Conservation (phyloP, 2,797 vertebrate genomes). For the Moxostoma hubbsi region DNA sequence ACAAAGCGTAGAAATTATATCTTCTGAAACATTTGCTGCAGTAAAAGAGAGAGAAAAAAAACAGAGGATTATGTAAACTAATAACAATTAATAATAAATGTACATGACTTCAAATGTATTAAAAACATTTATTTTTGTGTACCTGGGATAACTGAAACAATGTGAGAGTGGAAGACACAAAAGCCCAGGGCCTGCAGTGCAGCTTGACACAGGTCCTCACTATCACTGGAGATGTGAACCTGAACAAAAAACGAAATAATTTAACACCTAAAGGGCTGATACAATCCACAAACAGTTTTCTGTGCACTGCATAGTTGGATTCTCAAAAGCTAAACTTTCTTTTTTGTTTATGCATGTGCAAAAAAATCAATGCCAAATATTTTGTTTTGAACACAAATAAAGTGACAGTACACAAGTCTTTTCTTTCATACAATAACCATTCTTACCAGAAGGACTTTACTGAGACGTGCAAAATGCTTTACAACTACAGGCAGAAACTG, state of each 20-base stretch:
- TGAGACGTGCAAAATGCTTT: slow-evolving; percentile 85
- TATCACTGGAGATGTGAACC: slow-evolving; percentile 83
- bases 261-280: neutral
- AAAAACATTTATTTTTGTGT: slow-evolving; percentile 1
- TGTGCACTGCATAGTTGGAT: no score
- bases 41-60: neutral
- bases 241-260: slow-evolving; percentile 57
- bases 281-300: no score
- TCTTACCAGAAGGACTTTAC: slow-evolving; percentile 84
- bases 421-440: neutral
- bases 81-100: neutral
- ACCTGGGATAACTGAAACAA: slow-evolving; percentile 85
- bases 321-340: neutral
- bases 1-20: slow-evolving; percentile 83
- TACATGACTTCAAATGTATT: neutral
- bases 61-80: no score
- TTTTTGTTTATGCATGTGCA: no score
- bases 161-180: slow-evolving; percentile 86
- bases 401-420: neutral
- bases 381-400: neutral
- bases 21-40: slow-evolving; percentile 78
- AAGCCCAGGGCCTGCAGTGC: slow-evolving; percentile 92
- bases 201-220: slow-evolving; percentile 87
- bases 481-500: slow-evolving; percentile 82
- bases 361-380: neutral